Base-by-base conservation (phyloP, 2,113 vertebrate genomes). In the Leptobrachium ailaonicum region DNA sequence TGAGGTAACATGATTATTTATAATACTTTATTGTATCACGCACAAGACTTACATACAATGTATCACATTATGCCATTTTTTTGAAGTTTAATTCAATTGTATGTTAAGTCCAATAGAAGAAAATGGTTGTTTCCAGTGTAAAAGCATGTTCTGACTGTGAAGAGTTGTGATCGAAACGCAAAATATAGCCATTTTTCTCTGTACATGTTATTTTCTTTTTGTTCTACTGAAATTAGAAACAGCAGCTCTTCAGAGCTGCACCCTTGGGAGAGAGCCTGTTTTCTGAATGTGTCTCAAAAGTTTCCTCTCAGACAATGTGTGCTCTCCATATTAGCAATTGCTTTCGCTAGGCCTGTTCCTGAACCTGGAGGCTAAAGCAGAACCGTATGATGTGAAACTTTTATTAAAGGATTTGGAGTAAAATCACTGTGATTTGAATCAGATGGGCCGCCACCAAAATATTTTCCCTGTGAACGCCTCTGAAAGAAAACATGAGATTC, bases 401-500 rank as follows among this genome's bases (percentile, higher is more conserved):
- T 80, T 73, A 80, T 80, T 73, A 80, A 80, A 80, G 78, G 71
- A 80, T 80, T 80, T 73, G 47, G 50, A 80, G 63, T 73, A 66
- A 73, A 50, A 64, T 73, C 71, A 41, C 78, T 10, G 40, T 80
- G 71, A 80, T 80, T 80, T 11, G 20, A 73, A 80, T 80, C 78
- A 80, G 78, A 80, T 80, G 78, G 78, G 62, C 63, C 63, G 20
- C 47, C 71, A 73, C 62, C 62, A 74, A 80, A 72, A 80, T 73
- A 73, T 58, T 80, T 14, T 73, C 78, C 50, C 20, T 60, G 44
- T 66, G 74, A 66, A 66, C 45, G 60, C 20, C 74, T 76, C 14
- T 44, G 44, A 80, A 80, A 73, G 78, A 73, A 79, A 80, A 80
- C 78, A 80, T 41, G 67, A 58, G 41, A 73, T 73, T 80, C 50